Evolutionary conservation across 2,113 vertebrate genomes (phyloP).

Genomic region (Grus americana): DNA sequence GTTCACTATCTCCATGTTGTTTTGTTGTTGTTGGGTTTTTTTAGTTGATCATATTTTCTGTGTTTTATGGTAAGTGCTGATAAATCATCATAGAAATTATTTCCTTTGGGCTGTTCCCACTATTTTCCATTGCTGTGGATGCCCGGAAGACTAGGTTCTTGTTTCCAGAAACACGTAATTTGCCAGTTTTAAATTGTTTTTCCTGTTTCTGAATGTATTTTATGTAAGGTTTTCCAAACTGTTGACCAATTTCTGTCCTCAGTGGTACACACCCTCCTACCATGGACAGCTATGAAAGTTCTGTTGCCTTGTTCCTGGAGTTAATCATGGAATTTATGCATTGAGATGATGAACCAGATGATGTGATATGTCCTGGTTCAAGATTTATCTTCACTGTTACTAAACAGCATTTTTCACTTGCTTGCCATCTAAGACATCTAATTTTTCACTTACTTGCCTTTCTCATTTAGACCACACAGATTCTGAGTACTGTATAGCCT

Average conservation of each 20-base stretch:
- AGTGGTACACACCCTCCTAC: not conserved
- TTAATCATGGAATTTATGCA: not conserved
- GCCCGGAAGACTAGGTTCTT: not conserved
- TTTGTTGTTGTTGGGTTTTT: not conserved
- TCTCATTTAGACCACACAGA: not conserved
- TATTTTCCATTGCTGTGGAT: not conserved
- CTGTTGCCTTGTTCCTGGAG: not conserved
- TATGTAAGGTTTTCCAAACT: not conserved
- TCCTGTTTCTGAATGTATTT: not conserved
- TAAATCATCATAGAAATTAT: not conserved
- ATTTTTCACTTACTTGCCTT: not conserved
- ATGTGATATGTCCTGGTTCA: not conserved
- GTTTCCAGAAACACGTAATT: not conserved
- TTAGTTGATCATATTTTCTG: not conserved
- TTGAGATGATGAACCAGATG: not conserved
- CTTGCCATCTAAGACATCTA: not conserved
- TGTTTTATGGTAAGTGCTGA: not conserved
- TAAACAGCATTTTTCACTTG: not conserved
- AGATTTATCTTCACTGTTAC: not conserved
- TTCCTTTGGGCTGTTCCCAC: not conserved
- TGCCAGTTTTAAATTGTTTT: not conserved
- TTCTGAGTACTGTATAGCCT: not conserved
- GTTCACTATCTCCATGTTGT: not conserved
- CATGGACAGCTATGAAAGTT: not conserved
- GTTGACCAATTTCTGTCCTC: not conserved